Conservation (phyloP, 1,140 invertebrate species). For the Asobara japonica region DNA sequence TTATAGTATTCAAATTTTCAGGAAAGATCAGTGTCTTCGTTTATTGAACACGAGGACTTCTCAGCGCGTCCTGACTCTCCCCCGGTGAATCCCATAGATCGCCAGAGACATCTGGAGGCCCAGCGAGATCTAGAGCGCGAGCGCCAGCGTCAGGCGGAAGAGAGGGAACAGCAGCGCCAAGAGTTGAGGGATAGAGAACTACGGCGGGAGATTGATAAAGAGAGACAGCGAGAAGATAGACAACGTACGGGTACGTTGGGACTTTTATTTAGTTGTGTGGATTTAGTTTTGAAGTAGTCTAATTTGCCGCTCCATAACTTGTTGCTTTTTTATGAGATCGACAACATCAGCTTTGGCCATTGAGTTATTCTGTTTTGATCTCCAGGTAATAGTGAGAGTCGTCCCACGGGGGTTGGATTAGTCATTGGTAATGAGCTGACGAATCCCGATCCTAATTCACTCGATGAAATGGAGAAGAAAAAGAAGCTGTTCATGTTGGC, state of each 20-base stretch:
- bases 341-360: too few species aligned
- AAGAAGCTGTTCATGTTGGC: constrained; percentile 89
- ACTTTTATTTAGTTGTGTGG: too few species aligned
- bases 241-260: constrained; percentile 24
- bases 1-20: too few species aligned
- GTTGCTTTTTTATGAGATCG: too few species aligned
- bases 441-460: constrained; percentile 76
- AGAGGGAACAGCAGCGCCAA: constrained; percentile 57
- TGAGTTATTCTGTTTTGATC: too few species aligned
- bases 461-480: constrained; percentile 90
- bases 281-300: too few species aligned
- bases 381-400: constrained; percentile 41
- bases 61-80: constrained; percentile 51
- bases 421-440: constrained; percentile 75
- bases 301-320: too few species aligned
- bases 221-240: constrained; percentile 58
- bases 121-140: constrained; percentile 62
- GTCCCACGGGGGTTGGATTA: constrained; percentile 69
- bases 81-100: constrained; percentile 40
- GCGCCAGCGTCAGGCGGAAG: constrained; percentile 56
- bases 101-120: constrained; percentile 51
- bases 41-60: constrained; percentile 58
- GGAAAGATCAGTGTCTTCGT: constrained; percentile 57
- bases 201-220: constrained; percentile 58
- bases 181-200: constrained; percentile 55